Conservation (phyloP, 2,888 invertebrate genomes). For the Agonopterix arenella region DNA sequence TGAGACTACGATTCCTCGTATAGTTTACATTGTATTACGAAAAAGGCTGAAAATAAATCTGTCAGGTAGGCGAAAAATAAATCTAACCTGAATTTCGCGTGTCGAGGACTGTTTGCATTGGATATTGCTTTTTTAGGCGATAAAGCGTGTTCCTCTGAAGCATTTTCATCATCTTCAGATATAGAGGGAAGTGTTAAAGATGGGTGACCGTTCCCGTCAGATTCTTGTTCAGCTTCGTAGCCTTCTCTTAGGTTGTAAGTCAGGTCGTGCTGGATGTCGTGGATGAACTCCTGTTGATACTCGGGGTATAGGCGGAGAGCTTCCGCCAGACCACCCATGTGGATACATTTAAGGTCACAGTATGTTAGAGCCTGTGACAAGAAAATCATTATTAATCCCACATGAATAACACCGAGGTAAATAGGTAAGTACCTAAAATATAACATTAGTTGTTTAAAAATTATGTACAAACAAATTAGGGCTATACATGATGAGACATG, state of each 20-base stretch:
- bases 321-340: constrained; percentile 93
- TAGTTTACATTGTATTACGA: neutral
- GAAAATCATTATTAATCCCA: constrained; percentile 1
- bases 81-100: constrained; percentile 76
- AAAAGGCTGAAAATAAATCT: neutral
- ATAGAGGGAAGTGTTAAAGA: constrained; percentile 93
- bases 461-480: too few relatives aligned
- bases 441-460: too few relatives aligned
- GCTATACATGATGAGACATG: too few relatives aligned
- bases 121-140: constrained; percentile 80
- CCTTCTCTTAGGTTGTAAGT: constrained; percentile 96
- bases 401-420: too few relatives aligned
- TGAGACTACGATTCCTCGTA: neutral
- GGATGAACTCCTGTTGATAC: constrained; percentile 94
- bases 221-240: constrained; percentile 90
- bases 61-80: neutral
- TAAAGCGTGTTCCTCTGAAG: constrained; percentile 83
- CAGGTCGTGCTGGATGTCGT: constrained; percentile 96
- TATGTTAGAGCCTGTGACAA: constrained; percentile 88
- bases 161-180: constrained; percentile 96
- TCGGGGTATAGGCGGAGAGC: constrained; percentile 94
- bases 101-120: constrained; percentile 80
- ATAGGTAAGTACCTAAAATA: too few relatives aligned
- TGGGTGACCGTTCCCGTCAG: constrained; percentile 86
- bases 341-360: constrained; percentile 96